Conservation (phyloP, 1,140 invertebrate species). For the Acromyrmex heyeri region DNA sequence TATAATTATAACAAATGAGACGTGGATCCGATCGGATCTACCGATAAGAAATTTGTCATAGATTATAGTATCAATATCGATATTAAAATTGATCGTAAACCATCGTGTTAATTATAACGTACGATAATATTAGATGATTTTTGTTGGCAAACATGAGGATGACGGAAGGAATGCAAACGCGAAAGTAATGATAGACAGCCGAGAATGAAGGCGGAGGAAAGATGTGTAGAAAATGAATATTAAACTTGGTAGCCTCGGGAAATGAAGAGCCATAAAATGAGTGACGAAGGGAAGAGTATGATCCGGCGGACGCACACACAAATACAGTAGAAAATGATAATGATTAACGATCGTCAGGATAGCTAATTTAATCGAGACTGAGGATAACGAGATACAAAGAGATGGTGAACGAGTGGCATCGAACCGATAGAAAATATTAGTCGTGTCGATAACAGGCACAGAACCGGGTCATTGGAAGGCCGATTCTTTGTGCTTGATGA, state of each 20-base stretch:
- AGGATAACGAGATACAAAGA: constrained; percentile 24
- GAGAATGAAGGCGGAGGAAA: not conserved
- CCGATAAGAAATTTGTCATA: not conserved
- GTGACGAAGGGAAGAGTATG: not conserved
- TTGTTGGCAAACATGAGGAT: not conserved
- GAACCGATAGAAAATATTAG: constrained; percentile 49
- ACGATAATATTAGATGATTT: not conserved
- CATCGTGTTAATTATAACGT: constrained; percentile 1
- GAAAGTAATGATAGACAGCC: not conserved
- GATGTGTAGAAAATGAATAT: constrained; percentile 34
- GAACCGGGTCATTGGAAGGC: constrained; percentile 38
- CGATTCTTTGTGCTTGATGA: constrained; percentile 48
- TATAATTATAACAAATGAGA: not conserved
- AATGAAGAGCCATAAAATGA: constrained; percentile 39
- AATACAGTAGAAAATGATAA: constrained; percentile 38
- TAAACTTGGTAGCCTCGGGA: constrained; percentile 25
- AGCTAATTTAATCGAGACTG: constrained; percentile 24
- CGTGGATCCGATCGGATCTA: not conserved
- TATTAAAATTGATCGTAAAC: not conserved
- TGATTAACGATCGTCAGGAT: constrained; percentile 23
- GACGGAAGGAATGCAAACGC: not conserved
- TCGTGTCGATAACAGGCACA: constrained; percentile 41
- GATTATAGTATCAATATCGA: not conserved
- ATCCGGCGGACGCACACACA: not conserved
- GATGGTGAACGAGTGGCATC: constrained; percentile 18